A percentile compares a stretch with the other conserved stretches of the same genome.
phyloP scores from a whole-genome alignment of 2,797 vertebrate genomes.

The Spinibarbus caldwelli region DNA sequence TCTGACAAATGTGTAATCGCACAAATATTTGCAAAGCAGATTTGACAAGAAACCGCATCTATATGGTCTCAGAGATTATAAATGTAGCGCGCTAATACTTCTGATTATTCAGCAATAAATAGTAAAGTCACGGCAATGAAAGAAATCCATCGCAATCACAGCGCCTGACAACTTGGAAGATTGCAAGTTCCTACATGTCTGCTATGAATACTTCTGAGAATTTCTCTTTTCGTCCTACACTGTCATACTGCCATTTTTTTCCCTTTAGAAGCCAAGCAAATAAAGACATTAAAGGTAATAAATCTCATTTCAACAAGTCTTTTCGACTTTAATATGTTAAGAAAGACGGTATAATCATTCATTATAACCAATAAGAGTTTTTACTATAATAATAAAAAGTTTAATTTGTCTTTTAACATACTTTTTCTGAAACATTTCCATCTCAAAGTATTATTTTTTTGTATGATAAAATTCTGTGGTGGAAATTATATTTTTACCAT shows the following conservation, averaged over 20 bases:
- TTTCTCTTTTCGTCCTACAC: constrained; percentile 49
- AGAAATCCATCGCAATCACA: constrained; percentile 52
- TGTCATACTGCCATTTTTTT: constrained; percentile 41
- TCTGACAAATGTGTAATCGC: constrained; percentile 33
- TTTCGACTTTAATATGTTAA: neutral
- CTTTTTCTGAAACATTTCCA: neutral
- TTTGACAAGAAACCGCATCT: constrained; percentile 32
- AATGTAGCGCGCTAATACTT: constrained; percentile 19
- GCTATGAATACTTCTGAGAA: constrained; percentile 56
- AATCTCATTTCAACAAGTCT: neutral
- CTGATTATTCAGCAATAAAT: constrained; percentile 39
- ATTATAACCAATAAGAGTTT: neutral
- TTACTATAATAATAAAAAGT: neutral
- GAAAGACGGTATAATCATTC: neutral
- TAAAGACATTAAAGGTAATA: neutral
- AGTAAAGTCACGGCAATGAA: constrained; percentile 26
- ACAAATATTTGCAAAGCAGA: constrained; percentile 39
- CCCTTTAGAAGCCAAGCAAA: constrained; percentile 11
- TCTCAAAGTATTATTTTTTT: neutral
- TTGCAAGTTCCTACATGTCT: constrained; percentile 55
- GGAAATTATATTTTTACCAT: too few relatives aligned
- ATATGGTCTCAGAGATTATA: constrained; percentile 13
- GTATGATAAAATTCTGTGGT: too few relatives aligned
- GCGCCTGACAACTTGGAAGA: constrained; percentile 45
- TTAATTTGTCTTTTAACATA: neutral